Base-by-base conservation (phyloP, 2,797 vertebrate species). In the Anguilla megastoma region DNA sequence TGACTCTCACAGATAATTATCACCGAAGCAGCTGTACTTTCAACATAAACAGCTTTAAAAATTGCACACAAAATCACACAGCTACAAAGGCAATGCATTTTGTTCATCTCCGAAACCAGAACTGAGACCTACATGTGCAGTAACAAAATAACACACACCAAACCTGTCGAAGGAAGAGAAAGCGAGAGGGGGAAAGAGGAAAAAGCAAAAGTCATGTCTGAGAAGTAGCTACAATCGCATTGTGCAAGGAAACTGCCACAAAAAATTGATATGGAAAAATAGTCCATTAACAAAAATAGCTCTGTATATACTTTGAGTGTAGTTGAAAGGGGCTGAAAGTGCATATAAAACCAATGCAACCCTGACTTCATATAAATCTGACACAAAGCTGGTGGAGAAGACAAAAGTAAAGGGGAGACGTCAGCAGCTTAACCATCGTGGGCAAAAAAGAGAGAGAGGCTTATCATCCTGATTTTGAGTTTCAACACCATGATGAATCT, bases 381-480 rank as follows among this genome's bases (percentile, higher is more conserved):
- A 60, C 24, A 7, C 66, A 56, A 85, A 71, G 27, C 74, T 82
- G 16, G 1, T 16, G 21, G 21, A 74, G n/a, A 30, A 21, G 85
- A 27, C 76, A 45, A 66, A 76, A 85, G 76, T 36, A 52, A 52
- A 14, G 6, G 16, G 56, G 24, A 56, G 16, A 58, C 24, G 27
- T 36, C 71, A 50, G 24, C 30, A 18, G 33, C 24, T 84, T 54
- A 58, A 24, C 45, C 48, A 84, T 85, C 27, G 27, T 74, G 52
- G 82, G 6, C 52, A 79, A 85, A 52, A 82, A 58, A 76, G 27
- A 50, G 66, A 16, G n/a, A 48, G 56, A 30, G 1, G 33, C 84
- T 71, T n/a, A 27, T 27, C 76, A 85, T 89, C 21, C 30, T 74
- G 52, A 85, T 87, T 74, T 33, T 56, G 48, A 8, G 48, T 30